Base-by-base conservation (phyloP, 2,113 vertebrate genomes). In the Alethe castanea region DNA sequence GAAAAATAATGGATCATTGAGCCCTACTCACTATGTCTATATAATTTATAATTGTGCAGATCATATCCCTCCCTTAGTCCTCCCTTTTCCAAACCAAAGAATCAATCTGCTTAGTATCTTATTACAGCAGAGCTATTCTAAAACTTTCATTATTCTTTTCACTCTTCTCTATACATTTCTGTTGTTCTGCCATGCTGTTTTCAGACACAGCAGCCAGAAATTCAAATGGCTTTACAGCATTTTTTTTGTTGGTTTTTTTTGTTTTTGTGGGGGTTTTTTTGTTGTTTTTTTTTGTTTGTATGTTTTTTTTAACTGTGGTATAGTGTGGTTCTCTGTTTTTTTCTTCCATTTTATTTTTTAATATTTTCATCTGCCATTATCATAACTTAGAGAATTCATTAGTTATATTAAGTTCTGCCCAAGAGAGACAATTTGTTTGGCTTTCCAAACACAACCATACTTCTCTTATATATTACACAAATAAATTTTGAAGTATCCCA, bases 221-320 rank as follows among this genome's bases (percentile, higher is more conserved):
- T 65, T 57, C 38, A 92, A 94, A 61, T 1, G 13, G 35, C 8
- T 80, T 90, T 86, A 82, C 0, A 3, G 12, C 13, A 40, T 10
- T 14, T 4, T 0, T 5, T 14, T 24, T 79, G 42, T 16, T 42
- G 42, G 16, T 4, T 45, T 80, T 87, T 74, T 36, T 54, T 0
- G 3, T 4, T 0, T 0, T 40, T 14, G 11, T 38, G 11, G 38
- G 5, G 5, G 10, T 52, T 54, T 0, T 4, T 3, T 0, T 0
- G 4, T 17, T 14, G 22, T 79, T 11, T 11, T 80, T 80, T 77
- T n/a, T 40, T 76, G 0, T 1, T 4, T 20, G 35, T 35, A 35
- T 14, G 20, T 67, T 72, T 77, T n/a, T 44, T 86, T 90, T 87
- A 36, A 69, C 17, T 57, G 59, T 12, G 9, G 9, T 29, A 70